These are phyloP conservation scores for Stegodyphus dumicola DNA, from an alignment of 1,140 invertebrate species.

Conservation along the genomic window DNA sequence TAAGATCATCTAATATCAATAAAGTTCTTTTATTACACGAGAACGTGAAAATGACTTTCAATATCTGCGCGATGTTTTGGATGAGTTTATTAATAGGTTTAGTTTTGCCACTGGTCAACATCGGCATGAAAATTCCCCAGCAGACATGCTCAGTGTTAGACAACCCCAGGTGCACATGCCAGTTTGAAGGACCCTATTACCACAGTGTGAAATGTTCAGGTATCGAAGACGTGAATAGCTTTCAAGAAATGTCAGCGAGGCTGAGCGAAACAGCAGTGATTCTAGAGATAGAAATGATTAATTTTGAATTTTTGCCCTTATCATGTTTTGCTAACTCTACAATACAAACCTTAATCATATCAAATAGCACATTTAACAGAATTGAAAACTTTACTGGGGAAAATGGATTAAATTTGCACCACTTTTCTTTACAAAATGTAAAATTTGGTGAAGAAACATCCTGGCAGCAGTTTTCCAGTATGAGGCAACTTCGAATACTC, in stretches of 20 bases:
- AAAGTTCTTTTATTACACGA: constrained; percentile 11
- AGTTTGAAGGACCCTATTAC: constrained; percentile 3
- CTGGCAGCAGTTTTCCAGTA: constrained; percentile 7
- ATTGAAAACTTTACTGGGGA: background rate
- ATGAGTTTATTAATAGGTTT: too few species aligned
- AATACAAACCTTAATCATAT: constrained; percentile 24
- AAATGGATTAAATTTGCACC: background rate
- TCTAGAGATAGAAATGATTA: background rate
- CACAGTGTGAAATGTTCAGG: constrained; percentile 7
- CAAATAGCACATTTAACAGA: constrained; percentile 21
- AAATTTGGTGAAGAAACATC: background rate
- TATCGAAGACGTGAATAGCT: background rate
- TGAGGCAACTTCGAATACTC: constrained; percentile 10
- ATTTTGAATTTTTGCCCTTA: constrained; percentile 18
- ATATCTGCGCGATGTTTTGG: background rate
- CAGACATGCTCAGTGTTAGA: background rate
- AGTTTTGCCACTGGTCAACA: background rate
- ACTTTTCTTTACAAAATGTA: constrained; percentile 41
- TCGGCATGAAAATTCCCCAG: background rate
- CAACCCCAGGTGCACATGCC: background rate
- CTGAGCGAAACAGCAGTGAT: background rate
- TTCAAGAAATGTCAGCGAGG: background rate
- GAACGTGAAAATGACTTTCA: constrained; percentile 11
- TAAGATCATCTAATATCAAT: constrained; percentile 20
- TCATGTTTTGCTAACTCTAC: background rate